phyloP scores from a whole-genome alignment of 2,797 vertebrate genomes.

The Smutsia temminckii region DNA sequence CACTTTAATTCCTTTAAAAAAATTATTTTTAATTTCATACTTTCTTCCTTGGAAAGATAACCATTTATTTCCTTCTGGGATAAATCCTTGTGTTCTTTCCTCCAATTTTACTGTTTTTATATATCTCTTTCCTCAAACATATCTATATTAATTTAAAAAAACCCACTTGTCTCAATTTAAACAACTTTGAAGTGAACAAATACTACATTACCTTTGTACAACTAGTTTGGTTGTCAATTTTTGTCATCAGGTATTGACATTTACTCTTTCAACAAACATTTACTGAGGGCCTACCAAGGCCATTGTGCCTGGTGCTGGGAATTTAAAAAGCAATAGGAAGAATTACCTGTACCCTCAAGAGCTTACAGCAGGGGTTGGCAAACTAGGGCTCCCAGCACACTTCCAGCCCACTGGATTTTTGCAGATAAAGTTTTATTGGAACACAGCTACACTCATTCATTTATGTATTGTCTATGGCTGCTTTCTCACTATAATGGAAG shows the following conservation, averaged over 20 bases:
- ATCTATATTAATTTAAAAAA: constrained; percentile 43
- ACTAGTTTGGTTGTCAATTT: neutral
- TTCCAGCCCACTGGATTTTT: neutral
- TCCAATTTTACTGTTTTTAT: constrained; percentile 53
- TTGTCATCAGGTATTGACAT: neutral
- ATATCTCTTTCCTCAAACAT: constrained; percentile 34
- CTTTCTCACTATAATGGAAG: neutral
- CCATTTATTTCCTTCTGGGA: constrained; percentile 44
- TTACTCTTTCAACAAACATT: constrained; percentile 8
- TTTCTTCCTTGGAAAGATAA: constrained; percentile 54
- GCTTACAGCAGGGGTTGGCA: neutral
- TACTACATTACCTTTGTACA: neutral
- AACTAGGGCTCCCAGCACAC: neutral
- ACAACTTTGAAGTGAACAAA: constrained; percentile 13
- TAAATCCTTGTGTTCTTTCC: constrained; percentile 60
- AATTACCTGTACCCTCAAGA: neutral
- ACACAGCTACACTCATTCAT: neutral
- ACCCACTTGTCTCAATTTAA: neutral
- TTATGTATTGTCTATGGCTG: neutral
- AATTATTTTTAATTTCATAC: constrained; percentile 53
- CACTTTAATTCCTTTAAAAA: constrained; percentile 45
- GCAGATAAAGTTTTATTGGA: neutral
- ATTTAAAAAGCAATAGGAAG: neutral
- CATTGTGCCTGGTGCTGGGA: neutral
- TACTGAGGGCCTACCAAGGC: neutral